Evolutionary conservation across 2,888 invertebrate species (phyloP), one percentile per base, ranked within the genome.

Genomic region (Pollenia amentaria): DNA sequence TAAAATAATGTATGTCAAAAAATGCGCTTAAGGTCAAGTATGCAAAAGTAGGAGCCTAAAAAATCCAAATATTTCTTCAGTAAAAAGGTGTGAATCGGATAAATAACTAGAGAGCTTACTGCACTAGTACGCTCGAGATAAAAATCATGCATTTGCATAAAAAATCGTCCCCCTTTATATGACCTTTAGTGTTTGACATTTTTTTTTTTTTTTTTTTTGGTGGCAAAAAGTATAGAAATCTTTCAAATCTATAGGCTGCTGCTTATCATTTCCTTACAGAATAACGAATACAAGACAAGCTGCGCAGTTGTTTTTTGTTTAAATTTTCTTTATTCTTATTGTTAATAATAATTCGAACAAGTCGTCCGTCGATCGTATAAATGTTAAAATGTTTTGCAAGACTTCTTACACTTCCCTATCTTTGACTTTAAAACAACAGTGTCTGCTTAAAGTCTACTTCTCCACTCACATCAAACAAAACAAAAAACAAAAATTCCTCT

Each of bases 361-460:
- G 73, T 85, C 77, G 73, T 29, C 29, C 29, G 29, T 29, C 29
- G 29, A 29, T 29, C 29, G 29, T 29, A 29, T 29, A 72, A 85
- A 72, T 60, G 72, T 80, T 81, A 51, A 64, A 65, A 77, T 75
- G 77, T 73, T 73, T 29, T 73, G 48, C 60, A 72, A 70, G 64
- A 79, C 75, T 86, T 83, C 64, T 83, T 85, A 64, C 78, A 86
- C 82, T 85, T 77, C 81, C 72, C 85, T 85, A 85, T 82, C 85
- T 85, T 67, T 60, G 65, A 76, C 76, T 85, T 42, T 60, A 57
- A 69, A 70, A 48, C 51, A 85, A 64, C 79, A 57, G 57, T 79
- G 87, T 85, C 87, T 83, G 77, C 83, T 83, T 48, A 55, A 80
- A 80, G 84, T 85, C 80, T 78, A 77, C 69, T 55, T 44, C 46